Evolutionary conservation across 1,140 invertebrate species (phyloP), one percentile per base, ranked within the genome.

Genomic region (Camponotus pennsylvanicus): DNA sequence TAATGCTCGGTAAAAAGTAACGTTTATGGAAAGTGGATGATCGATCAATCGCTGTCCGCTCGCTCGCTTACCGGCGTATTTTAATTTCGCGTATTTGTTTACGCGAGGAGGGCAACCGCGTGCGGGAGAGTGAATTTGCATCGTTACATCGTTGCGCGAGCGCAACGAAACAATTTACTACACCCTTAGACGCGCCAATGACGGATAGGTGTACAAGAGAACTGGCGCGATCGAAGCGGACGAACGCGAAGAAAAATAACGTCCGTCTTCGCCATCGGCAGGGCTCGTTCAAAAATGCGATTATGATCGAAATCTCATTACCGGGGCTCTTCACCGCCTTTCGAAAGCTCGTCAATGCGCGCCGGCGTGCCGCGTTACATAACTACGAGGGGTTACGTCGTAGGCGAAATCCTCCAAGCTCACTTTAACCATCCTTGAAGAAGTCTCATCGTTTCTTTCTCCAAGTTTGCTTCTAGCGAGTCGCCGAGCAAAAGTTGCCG

Each of bases 21-120:
- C 79, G 79, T 83, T 83, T 83, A 83, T 83, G 79, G 69, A 83
- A 83, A 83, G 79, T 83, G 79, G 79, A 83, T 61, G 79, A 83
- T 83, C 79, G 79, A 83, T 83, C 79, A 83, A 83, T 83, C 79
- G 79, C 79, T 83, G 79, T 83, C 79, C 69, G 69, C 55, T 52
- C 49, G 67, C 64, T 61, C 69, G 79, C 55, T 82, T 55, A 73
- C 67, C 37, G 79, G 79, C 79, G 79, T 73, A 83, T 83, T 83
- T 73, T 83, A 83, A 83, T 83, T 83, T 73, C 55, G 79, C 79
- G 69, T 83, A 83, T 83, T 83, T 83, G 79, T 83, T 83, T 83
- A 73, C 79, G 79, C 49, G 67, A 37, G 21, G 52, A 37, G 27
- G 61, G 52, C 45, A 5, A 27, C 37, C 37, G 78, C 52, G 67